Evolutionary conservation across 1,140 invertebrate genomes (phyloP), one percentile per base, ranked within the genome.

Genomic region (Anadara kagoshimensis): DNA sequence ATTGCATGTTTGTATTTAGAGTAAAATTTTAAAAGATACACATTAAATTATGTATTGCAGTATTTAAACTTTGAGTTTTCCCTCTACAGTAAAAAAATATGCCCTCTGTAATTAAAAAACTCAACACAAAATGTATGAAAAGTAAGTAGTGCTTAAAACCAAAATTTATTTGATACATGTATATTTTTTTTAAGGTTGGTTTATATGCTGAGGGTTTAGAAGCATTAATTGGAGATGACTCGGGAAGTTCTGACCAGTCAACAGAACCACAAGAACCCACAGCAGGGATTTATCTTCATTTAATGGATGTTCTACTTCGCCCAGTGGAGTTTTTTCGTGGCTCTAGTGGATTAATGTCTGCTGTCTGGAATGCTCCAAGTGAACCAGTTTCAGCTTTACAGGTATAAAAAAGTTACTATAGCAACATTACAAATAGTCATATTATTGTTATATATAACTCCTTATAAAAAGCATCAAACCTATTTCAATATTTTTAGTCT

Each of bases 251-350:
- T 12, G 81, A 78, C 24, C 70, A 76, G n/a, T 78, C 71, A 24
- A 70, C 75, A 29, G 80, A 73, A 18, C 79, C 75, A 43, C 71
- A 67, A 44, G 83, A 91, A 12, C 91, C 94, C 0, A 95, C 94
- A 0, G 95, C 95, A 18, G 96, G 96, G 29, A 94, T 97, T 93
- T 94, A 96, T 84, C 90, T 97, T 2, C 92, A 92, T 1, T 89
- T 97, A 0, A 88, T 96, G 57, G 95, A 94, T 20, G 93, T 94
- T 0, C 92, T 95, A 69, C 87, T 97, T 12, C 89, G 95, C 59
- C 95, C 96, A 0, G 94, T 96, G 73, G 91, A 94, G 18, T 97
- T 97, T 82, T 97, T 97, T 87, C 92, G 90, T 3, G 94, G 95
- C 0, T 94, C 95, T 81, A 92, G 93, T 0, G 95, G 96, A 84